Percentiles rank a stretch among this genome's conserved stretches.
Conservation (phyloP, 1,140 invertebrate species). For the Eulimnadia texana region DNA sequence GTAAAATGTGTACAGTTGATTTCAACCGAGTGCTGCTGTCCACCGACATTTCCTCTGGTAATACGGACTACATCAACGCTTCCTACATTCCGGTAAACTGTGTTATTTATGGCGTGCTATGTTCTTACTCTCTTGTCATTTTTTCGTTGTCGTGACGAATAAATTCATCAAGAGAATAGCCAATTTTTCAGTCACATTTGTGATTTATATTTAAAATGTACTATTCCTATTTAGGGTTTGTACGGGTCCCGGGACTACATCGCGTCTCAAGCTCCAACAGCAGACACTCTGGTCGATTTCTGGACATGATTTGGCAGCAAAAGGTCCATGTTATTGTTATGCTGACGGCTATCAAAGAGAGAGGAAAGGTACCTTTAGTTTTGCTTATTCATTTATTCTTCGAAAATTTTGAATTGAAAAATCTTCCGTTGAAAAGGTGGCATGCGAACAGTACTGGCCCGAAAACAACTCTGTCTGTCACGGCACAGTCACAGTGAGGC, state of each 20-base stretch:
- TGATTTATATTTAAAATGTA: background rate
- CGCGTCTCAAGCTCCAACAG: constrained; percentile 31
- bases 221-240: constrained; percentile 20
- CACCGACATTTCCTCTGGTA: background rate
- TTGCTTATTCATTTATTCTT: too few relatives aligned
- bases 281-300: constrained; percentile 32
- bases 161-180: too few relatives aligned
- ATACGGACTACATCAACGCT: background rate
- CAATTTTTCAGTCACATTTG: background rate
- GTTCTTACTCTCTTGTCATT: too few relatives aligned
- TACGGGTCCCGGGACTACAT: constrained; percentile 27
- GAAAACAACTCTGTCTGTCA: background rate
- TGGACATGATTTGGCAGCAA: constrained; percentile 39
- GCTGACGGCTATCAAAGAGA: constrained; percentile 30
- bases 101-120: too few relatives aligned
- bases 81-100: constrained; percentile 2
- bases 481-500: background rate
- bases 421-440: too few relatives aligned
- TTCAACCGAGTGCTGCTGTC: background rate
- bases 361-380: constrained; percentile 20
- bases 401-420: too few relatives aligned
- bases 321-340: constrained; percentile 32
- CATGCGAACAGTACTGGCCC: background rate
- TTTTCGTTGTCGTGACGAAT: too few relatives aligned
- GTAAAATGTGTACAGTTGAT: background rate